Evolutionary conservation across 2,113 vertebrate genomes (phyloP).

Genomic region (Triplophysa siluroides): DNA sequence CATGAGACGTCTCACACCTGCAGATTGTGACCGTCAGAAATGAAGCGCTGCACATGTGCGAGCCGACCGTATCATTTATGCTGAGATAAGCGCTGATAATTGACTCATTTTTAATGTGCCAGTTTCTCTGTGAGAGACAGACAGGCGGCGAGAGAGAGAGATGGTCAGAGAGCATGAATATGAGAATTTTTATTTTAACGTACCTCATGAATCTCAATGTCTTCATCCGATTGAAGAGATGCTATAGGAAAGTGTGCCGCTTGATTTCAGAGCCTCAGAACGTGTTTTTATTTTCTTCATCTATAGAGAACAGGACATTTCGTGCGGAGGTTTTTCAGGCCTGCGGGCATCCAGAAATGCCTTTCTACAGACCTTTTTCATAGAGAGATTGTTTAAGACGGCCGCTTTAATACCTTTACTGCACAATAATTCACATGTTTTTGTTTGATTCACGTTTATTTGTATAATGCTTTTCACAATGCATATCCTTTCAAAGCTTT

Average conservation of each 20-base stretch:
- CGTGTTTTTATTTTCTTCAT: constrained; percentile 23
- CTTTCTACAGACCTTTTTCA: not conserved
- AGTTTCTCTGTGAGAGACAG: constrained; percentile 13
- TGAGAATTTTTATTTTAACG: not conserved
- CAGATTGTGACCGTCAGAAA: constrained; percentile 18
- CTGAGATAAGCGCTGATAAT: constrained; percentile 33
- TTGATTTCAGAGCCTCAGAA: not conserved
- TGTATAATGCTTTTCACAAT: no score
- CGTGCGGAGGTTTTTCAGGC: no score
- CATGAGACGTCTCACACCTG: constrained; percentile 29
- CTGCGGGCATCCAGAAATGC: not conserved
- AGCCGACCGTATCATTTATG: constrained; percentile 12
- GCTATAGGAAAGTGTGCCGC: constrained; percentile 52
- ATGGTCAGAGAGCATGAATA: constrained; percentile 67
- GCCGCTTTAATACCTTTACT: constrained; percentile 7
- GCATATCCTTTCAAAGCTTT: no score
- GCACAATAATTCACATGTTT: not conserved
- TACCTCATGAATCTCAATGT: constrained; percentile 74
- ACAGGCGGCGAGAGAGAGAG: not conserved
- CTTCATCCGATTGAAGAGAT: constrained; percentile 55
- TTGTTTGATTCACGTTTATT: no score
- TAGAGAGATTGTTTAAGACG: not conserved
- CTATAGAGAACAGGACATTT: not conserved
- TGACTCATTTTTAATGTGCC: constrained; percentile 29
- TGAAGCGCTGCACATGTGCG: constrained; percentile 19